These are phyloP conservation scores for Cerastis leucographa DNA, from an alignment of 2,888 invertebrate genomes.

Conservation along the genomic window DNA sequence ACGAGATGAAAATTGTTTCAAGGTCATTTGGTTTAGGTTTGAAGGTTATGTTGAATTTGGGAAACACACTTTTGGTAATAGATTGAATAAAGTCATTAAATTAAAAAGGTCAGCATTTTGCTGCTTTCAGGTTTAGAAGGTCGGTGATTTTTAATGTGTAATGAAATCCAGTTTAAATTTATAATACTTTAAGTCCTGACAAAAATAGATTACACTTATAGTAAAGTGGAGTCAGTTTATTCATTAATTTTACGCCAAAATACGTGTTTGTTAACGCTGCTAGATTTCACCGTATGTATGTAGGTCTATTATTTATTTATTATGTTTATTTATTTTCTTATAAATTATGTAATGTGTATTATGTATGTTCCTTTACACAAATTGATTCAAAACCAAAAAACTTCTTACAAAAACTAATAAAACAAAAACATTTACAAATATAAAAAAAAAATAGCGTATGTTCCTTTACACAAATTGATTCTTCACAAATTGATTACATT, in stretches of 20 bases:
- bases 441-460: too few species aligned
- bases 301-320: neutral
- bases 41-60: neutral
- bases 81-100: neutral
- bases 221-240: neutral
- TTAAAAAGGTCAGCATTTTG: neutral
- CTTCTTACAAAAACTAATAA: too few species aligned
- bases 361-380: too few species aligned
- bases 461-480: too few species aligned
- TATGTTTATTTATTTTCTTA: too few species aligned
- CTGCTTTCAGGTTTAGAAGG: neutral
- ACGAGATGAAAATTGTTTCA: slow-evolving; percentile 8
- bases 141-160: neutral
- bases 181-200: too few species aligned
- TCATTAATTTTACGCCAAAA: neutral
- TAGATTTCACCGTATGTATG: neutral
- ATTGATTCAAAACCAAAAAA: too few species aligned
- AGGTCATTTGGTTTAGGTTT: neutral
- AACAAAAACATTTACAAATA: too few species aligned
- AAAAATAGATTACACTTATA: neutral
- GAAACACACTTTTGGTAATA: neutral
- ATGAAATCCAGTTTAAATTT: neutral
- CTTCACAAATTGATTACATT: too few species aligned
- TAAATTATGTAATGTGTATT: too few species aligned
- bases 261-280: neutral